Evolutionary conservation across 30 jellyfish, hydroid and myxozoan species (phyloP).

Genomic region (Turritopsis rubra): DNA sequence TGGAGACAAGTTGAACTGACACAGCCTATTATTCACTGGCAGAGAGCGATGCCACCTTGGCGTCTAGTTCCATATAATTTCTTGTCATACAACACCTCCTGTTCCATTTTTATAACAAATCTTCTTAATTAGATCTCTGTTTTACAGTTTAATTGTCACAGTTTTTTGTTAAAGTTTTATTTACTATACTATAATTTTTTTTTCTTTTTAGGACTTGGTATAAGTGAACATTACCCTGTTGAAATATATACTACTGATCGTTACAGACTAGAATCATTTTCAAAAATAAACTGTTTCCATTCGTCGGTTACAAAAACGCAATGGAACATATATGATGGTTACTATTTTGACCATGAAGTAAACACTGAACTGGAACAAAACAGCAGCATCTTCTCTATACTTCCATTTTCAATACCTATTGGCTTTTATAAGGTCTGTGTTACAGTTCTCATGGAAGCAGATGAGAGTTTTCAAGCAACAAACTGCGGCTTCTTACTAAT

Average conservation of each 20-base stretch:
- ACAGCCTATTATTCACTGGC: no score
- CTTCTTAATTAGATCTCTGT: no score
- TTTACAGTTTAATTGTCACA: no score
- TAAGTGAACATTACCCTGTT: not conserved
- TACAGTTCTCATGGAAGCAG: conserved; percentile 1
- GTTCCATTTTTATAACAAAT: no score
- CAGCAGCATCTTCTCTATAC: not conserved
- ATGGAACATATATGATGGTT: conserved; percentile 1
- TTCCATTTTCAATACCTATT: not conserved
- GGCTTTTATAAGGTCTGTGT: conserved; percentile 17
- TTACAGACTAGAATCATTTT: not conserved
- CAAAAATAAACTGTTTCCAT: not conserved
- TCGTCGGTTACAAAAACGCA: not conserved
- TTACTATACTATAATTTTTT: not conserved
- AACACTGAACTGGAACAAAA: not conserved
- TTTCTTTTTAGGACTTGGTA: not conserved
- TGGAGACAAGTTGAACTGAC: no score
- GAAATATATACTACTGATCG: not conserved
- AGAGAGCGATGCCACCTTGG: no score
- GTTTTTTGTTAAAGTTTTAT: not conserved
- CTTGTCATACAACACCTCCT: no score
- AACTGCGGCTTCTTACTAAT: not conserved
- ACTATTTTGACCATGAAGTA: not conserved
- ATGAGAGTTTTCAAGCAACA: not conserved
- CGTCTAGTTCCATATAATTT: no score